Base-by-base conservation (phyloP, 2,888 invertebrate genomes). In the Yponomeuta cagnagella region DNA sequence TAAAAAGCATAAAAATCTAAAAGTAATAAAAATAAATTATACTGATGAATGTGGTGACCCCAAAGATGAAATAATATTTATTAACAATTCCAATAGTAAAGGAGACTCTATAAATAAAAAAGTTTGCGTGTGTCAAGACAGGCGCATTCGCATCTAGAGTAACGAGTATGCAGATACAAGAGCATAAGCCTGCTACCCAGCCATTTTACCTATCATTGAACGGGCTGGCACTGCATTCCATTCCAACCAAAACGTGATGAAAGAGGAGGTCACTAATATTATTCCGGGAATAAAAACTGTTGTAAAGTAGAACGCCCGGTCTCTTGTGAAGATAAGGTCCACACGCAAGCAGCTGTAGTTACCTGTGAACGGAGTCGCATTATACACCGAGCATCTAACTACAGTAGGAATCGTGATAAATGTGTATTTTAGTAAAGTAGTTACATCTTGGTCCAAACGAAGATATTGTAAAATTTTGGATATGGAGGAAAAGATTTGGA, bases 211-310 rank as follows among this genome's bases (percentile, higher is more conserved):
- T 93, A 97, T 96, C 96, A 97, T 97, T 83, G 97, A 97, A 87
- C 97, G 94, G 78, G 97, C 97, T 79, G 97, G 97, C 79, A 97
- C 97, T 76, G 97, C 97, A 90, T 97, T 97, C 96, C 97, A 97
- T 89, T 97, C 97, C 88, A 97, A 93, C 97, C 97, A 97, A 92
- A 97, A 97, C 74, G 97, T 97, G 91, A 97, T 97, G 94, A 93
- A 93, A 77, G 97, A 97, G 80, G 96, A 96, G 75, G 97, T 97
- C 86, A 97, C 97, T 92, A 97, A 93, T 87, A 97, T 96, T 80
- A 97, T 97, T 82, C 97, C 97, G 75, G 97, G 97, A 87, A 97
- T 96, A 94, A 97, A 97, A 84, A 97, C 97, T 83, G 97, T 97
- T 74, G 96, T 97, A 93, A 97, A 96, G 93, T 97, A 97, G 94